These are phyloP conservation scores for Gambelia wislizenii DNA, from an alignment of 2,797 vertebrate genomes.

Conservation along the genomic window DNA sequence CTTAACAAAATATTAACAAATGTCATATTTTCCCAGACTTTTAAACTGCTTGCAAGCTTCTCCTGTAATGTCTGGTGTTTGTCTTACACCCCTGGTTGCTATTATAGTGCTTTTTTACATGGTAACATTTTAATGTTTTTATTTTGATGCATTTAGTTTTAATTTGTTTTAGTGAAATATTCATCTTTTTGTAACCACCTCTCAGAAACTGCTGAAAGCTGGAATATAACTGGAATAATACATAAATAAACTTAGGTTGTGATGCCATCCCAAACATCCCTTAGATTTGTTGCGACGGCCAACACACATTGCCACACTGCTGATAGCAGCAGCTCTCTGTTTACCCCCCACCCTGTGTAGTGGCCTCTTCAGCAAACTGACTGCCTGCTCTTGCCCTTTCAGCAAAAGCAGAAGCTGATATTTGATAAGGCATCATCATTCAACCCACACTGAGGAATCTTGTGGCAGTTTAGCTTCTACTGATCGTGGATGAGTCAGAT, in stretches of 20 bases:
- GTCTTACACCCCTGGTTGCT: no score
- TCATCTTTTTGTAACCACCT: background rate
- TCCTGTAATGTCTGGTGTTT: no score
- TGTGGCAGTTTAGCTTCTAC: slow-evolving; percentile 25
- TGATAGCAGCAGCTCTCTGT: background rate
- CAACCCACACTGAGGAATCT: slow-evolving; percentile 12
- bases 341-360: background rate
- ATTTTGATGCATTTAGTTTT: background rate
- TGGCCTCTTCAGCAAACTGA: slow-evolving; percentile 1
- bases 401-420: slow-evolving; percentile 22
- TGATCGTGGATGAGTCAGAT: slow-evolving; percentile 27
- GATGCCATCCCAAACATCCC: background rate
- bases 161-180: background rate
- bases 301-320: background rate
- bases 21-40: no score
- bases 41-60: no score
- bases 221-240: background rate
- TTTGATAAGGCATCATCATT: slow-evolving; percentile 19
- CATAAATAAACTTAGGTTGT: background rate
- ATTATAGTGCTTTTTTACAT: background rate
- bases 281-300: background rate
- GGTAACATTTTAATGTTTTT: background rate
- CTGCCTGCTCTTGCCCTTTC: background rate
- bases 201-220: background rate
- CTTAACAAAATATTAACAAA: no score